Percentiles rank a stretch among this genome's conserved stretches.
Evolutionary conservation across 2,888 invertebrate genomes (phyloP).

Genomic region (Phyto melanocephala): DNA sequence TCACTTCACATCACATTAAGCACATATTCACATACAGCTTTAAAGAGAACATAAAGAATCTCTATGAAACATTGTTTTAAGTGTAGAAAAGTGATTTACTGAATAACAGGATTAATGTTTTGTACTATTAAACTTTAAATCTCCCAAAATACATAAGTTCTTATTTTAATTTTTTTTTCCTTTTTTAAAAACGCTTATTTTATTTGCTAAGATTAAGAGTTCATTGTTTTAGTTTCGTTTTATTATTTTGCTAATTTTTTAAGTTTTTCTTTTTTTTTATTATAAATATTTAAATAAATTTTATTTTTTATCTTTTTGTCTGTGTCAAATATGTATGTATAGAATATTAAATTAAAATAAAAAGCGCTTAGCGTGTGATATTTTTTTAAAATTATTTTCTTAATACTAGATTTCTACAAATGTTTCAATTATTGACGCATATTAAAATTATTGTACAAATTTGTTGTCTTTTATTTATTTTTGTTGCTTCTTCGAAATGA

Average conservation of each 20-base stretch:
- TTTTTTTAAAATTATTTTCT: slow-evolving; percentile 33
- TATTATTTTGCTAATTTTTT: background rate
- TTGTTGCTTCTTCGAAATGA: slow-evolving; percentile 16
- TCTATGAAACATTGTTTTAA: too few relatives aligned
- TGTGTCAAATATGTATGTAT: background rate
- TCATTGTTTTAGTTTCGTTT: slow-evolving; percentile 41
- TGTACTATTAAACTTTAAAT: background rate
- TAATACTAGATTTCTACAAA: slow-evolving; percentile 60
- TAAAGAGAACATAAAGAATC: too few relatives aligned
- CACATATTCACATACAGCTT: too few relatives aligned
- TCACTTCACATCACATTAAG: too few relatives aligned
- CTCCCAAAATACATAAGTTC: background rate
- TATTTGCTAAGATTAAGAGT: background rate
- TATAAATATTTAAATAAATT: slow-evolving; percentile 9
- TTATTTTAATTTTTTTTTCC: background rate
- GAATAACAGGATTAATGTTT: too few relatives aligned
- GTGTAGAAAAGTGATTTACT: too few relatives aligned
- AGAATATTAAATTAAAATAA: slow-evolving; percentile 41
- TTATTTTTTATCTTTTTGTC: slow-evolving; percentile 23
- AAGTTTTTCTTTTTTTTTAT: slow-evolving; percentile 7
- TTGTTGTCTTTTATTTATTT: slow-evolving; percentile 52
- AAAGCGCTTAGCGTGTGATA: slow-evolving; percentile 64
- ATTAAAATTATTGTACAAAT: slow-evolving; percentile 64
- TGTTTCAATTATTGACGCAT: slow-evolving; percentile 62
- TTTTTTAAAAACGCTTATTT: background rate